Percentiles rank a stretch among this genome's conserved stretches.
Conservation (phyloP, 2,888 invertebrate species). For the Ischnus inquisitorius region DNA sequence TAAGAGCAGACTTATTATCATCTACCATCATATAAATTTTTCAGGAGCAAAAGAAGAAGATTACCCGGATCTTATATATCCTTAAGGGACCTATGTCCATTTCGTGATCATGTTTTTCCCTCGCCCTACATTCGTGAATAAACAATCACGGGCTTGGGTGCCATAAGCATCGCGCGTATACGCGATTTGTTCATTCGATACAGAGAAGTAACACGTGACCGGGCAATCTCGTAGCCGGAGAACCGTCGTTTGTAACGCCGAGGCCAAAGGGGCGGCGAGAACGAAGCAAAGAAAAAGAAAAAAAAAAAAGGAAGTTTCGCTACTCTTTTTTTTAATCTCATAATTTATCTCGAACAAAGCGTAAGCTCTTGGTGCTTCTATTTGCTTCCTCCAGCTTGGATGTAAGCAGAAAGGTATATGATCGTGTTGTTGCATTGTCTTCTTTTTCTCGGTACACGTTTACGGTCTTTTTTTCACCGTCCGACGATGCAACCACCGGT, state of each 20-base stretch:
- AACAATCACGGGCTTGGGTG: constrained; percentile 24
- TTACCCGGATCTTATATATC: neutral
- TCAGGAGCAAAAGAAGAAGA: no score
- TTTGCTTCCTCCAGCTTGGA: constrained; percentile 24
- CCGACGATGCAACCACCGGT: constrained; percentile 4
- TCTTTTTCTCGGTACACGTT: constrained; percentile 49
- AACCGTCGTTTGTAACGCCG: constrained; percentile 24
- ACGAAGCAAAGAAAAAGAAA: constrained; percentile 27
- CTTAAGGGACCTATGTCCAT: constrained; percentile 26
- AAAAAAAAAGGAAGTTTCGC: neutral
- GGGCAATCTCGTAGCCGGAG: constrained; percentile 1
- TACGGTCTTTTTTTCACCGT: constrained; percentile 3
- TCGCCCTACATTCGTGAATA: constrained; percentile 34
- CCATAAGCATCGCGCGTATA: constrained; percentile 2
- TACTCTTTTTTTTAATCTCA: constrained; percentile 36
- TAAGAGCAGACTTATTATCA: no score
- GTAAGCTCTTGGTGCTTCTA: constrained; percentile 42
- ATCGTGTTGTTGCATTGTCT: constrained; percentile 38
- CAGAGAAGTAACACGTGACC: constrained; percentile 36
- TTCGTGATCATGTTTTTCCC: neutral
- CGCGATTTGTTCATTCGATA: constrained; percentile 25
- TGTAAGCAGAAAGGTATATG: constrained; percentile 44
- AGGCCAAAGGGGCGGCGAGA: constrained; percentile 4
- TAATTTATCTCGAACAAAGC: constrained; percentile 41
- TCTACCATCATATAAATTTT: no score